These are phyloP conservation scores for Molanna angustata DNA, from an alignment of 2,888 invertebrate species.

Conservation along the genomic window DNA sequence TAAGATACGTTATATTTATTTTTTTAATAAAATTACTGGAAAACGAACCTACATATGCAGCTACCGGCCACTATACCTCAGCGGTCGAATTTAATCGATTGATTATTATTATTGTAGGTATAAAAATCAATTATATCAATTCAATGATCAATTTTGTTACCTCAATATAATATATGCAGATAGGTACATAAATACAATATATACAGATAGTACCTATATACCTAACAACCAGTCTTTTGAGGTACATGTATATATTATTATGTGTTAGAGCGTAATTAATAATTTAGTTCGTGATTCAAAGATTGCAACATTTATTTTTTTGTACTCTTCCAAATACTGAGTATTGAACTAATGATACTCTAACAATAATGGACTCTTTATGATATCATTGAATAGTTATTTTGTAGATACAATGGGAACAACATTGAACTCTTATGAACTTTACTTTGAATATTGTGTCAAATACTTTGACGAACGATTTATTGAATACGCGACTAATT, in stretches of 20 bases:
- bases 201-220: background rate
- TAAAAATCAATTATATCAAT: too few species aligned
- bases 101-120: too few species aligned
- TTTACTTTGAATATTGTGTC: conserved; percentile 7
- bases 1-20: too few species aligned
- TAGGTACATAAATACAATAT: background rate
- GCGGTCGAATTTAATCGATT: too few species aligned
- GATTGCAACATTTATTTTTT: conserved; percentile 2
- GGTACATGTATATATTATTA: too few species aligned
- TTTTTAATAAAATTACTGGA: too few species aligned
- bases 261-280: too few species aligned
- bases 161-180: too few species aligned
- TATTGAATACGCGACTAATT: conserved; percentile 2
- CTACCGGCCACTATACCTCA: too few species aligned
- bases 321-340: too few species aligned
- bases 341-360: conserved; percentile 17
- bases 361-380: conserved; percentile 12
- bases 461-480: conserved; percentile 1
- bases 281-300: conserved; percentile 11
- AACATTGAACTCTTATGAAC: conserved; percentile 21
- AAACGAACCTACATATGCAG: too few species aligned
- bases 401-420: conserved; percentile 1
- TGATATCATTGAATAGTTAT: conserved; percentile 12
- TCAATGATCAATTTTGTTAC: background rate
- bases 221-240: too few species aligned